phyloP scores from a whole-genome alignment of 2,113 vertebrate species.

The Cichladusa arquata region DNA sequence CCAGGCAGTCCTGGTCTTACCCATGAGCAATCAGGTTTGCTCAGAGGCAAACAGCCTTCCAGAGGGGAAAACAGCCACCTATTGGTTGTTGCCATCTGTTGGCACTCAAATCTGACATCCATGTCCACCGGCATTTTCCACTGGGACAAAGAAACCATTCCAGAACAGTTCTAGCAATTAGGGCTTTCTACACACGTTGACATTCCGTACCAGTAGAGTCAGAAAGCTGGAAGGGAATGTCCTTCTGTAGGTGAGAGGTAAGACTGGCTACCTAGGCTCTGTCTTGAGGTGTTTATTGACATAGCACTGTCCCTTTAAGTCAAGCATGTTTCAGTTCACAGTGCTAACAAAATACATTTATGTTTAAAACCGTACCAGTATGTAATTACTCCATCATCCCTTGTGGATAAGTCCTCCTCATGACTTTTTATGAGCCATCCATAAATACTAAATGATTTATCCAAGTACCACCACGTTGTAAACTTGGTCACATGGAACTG shows the following conservation, averaged over 20 bases:
- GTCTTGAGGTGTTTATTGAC: neutral
- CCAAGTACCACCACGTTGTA: neutral
- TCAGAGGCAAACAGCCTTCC: neutral
- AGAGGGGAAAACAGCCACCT: neutral
- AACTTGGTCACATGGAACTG: conserved; percentile 7
- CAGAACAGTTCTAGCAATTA: neutral
- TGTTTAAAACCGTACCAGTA: neutral
- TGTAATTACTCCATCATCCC: conserved; percentile 18
- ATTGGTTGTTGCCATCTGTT: neutral
- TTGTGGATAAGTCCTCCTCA: neutral
- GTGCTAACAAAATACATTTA: neutral
- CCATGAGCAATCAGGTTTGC: accelerated
- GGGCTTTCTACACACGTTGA: neutral
- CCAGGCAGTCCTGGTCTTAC: neutral
- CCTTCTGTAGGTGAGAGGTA: neutral
- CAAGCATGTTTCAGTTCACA: neutral
- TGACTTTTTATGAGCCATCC: neutral
- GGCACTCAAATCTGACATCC: neutral
- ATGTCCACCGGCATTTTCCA: neutral
- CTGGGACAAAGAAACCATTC: neutral
- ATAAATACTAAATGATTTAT: conserved; percentile 44
- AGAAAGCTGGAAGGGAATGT: neutral
- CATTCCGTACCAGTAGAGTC: neutral
- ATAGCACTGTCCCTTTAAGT: neutral
- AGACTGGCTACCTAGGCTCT: neutral